Conservation (phyloP, 2,888 invertebrate genomes). For the Eustalomyia histrio region DNA sequence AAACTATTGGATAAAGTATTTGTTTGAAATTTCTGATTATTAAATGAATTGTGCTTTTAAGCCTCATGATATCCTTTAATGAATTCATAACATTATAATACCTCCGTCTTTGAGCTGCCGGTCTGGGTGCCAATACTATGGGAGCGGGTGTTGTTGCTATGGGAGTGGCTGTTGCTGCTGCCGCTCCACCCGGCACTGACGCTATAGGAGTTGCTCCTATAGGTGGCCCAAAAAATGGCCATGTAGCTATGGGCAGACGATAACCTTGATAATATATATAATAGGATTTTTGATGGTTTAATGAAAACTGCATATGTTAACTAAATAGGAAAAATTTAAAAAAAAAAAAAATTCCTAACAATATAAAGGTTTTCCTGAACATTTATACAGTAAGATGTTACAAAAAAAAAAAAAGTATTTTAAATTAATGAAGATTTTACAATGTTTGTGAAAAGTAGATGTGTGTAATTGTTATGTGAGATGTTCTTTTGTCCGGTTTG, state of each 20-base stretch:
- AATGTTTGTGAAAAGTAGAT: no score
- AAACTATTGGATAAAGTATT: background rate
- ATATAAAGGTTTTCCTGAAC: no score
- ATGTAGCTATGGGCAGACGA: slow-evolving; percentile 86
- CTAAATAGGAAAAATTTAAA: background rate
- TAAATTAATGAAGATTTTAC: no score
- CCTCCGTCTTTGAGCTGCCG: slow-evolving; percentile 87
- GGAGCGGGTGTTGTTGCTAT: slow-evolving; percentile 80
- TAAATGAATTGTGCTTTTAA: slow-evolving; percentile 78
- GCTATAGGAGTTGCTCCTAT: slow-evolving; percentile 81
- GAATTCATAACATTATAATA: slow-evolving; percentile 77
- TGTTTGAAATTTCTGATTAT: background rate
- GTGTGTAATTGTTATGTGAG: no score
- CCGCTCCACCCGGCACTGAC: slow-evolving; percentile 81
- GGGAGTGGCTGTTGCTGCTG: slow-evolving; percentile 68
- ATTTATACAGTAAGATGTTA: no score
- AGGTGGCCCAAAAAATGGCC: slow-evolving; percentile 85
- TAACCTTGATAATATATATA: slow-evolving; percentile 81
- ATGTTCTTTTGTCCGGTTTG: no score
- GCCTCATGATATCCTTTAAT: slow-evolving; percentile 57
- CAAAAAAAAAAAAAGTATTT: no score
- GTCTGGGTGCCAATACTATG: slow-evolving; percentile 86
- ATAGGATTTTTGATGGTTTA: slow-evolving; percentile 34
- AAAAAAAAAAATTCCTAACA: no score
- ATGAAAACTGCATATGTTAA: background rate